A percentile compares a stretch with the other conserved stretches of the same genome.
These are phyloP conservation scores for Carettochelys insculpta DNA, from an alignment of 2,113 vertebrate species.

Conservation along the genomic window DNA sequence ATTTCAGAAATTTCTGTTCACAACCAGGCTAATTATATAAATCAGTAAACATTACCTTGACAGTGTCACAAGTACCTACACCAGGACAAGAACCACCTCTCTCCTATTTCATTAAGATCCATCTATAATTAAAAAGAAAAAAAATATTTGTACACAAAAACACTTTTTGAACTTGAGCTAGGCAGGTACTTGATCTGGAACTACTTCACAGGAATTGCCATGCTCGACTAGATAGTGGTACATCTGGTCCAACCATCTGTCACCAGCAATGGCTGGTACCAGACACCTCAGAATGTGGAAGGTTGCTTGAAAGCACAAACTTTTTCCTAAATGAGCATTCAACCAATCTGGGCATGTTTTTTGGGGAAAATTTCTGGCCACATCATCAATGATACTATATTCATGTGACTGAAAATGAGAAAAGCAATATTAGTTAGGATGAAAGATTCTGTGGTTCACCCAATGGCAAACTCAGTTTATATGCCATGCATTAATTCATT, in stretches of 20 bases:
- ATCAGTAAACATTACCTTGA: not conserved
- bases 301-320: fast-evolving
- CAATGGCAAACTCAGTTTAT: not conserved
- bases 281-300: fast-evolving
- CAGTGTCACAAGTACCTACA: not conserved
- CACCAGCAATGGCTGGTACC: not conserved
- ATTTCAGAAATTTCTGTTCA: not conserved
- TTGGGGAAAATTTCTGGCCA: not conserved
- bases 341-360: not conserved
- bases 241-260: not conserved
- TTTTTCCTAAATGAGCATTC: not conserved
- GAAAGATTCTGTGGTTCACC: fast-evolving
- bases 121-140: not conserved
- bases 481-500: not conserved
- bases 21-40: not conserved
- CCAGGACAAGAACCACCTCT: not conserved
- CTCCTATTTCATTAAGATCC: not conserved
- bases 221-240: not conserved
- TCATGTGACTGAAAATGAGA: fast-evolving
- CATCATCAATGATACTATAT: fast-evolving
- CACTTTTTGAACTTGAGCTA: fast-evolving
- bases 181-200: not conserved
- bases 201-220: not conserved
- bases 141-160: not conserved
- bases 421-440: not conserved